Evolutionary conservation across 1,140 invertebrate species (phyloP).

Genomic region (Lineus longissimus): DNA sequence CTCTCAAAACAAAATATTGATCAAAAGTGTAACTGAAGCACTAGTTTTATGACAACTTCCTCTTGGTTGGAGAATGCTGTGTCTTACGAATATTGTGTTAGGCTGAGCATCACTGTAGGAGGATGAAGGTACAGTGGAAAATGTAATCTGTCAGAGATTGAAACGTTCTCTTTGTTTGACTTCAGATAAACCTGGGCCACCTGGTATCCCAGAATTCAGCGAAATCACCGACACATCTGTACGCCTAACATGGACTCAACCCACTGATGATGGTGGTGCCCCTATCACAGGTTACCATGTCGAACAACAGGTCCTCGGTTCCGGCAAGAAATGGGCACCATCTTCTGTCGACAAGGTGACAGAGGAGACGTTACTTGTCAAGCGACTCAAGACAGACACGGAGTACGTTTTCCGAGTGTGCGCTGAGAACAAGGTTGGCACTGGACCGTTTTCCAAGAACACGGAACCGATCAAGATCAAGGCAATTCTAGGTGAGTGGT

Average conservation of each 20-base stretch:
- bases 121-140: constrained; percentile 67
- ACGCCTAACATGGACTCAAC: constrained; percentile 85
- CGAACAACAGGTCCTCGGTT: constrained; percentile 84
- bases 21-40: background rate
- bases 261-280: constrained; percentile 83
- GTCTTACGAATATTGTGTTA: constrained; percentile 82
- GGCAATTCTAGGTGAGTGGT: constrained; percentile 58
- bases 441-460: constrained; percentile 72
- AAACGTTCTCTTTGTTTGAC: constrained; percentile 54
- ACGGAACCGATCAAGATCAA: constrained; percentile 66
- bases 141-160: constrained; percentile 26
- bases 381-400: constrained; percentile 81
- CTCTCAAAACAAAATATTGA: background rate
- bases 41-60: background rate
- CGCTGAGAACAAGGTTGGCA: constrained; percentile 93
- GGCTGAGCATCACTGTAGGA: constrained; percentile 82
- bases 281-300: constrained; percentile 93
- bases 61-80: constrained; percentile 56
- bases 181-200: constrained; percentile 55
- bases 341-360: constrained; percentile 61
- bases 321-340: constrained; percentile 52
- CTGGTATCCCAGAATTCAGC: constrained; percentile 67
- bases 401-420: constrained; percentile 96
- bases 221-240: constrained; percentile 89
- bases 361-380: constrained; percentile 38